Base-by-base conservation (phyloP, 2,888 invertebrate species). In the Listrodromus nycthemerus region DNA sequence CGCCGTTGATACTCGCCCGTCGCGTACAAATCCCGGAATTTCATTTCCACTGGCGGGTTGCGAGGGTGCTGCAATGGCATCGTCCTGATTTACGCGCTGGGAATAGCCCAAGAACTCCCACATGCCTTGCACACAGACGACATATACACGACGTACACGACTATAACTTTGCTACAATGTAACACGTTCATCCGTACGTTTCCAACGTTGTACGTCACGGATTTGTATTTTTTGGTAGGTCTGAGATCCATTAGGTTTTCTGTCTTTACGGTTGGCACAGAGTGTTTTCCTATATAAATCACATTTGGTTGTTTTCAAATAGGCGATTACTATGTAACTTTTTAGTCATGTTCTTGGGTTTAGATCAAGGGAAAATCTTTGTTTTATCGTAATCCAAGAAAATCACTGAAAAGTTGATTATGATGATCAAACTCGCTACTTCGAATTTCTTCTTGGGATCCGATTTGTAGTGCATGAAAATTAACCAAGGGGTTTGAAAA, bases 1-100 rank as follows among this genome's bases (percentile, higher is more conserved):
- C 71, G 80, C 80, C 83, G 77, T 80, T 80, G 80, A 84, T 84
- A 78, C 77, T 58, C 69, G 48, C 33, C 45, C 69, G 77, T 77
- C 80, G 67, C 67, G 52, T 67, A 69, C 77, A 77, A 77, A 83
- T 80, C 77, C 65, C 74, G 67, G 76, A 81, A 81, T 81, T 74
- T 73, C 70, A 84, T 84, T 84, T 80, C 83, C 45, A 69, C 69
- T 27, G 73, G 76, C 45, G 33, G 67, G 71, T 74, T 41, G 52
- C 75, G 80, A 66, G 75, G 45, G 70, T 50, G 66, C 58, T 50
- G 65, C 65, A 65, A 79, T 75, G 37, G 70, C 75, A 37, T 80
- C 71, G 71, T 67, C 71, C 76, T 76, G 76, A 83, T 77, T 80
- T 80, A 80, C 80, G 76, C 63, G 30, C 41, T 61, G 24, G 24